These are phyloP conservation scores for Knipowitschia caucasica DNA, from an alignment of 2,797 vertebrate genomes.

Conservation along the genomic window DNA sequence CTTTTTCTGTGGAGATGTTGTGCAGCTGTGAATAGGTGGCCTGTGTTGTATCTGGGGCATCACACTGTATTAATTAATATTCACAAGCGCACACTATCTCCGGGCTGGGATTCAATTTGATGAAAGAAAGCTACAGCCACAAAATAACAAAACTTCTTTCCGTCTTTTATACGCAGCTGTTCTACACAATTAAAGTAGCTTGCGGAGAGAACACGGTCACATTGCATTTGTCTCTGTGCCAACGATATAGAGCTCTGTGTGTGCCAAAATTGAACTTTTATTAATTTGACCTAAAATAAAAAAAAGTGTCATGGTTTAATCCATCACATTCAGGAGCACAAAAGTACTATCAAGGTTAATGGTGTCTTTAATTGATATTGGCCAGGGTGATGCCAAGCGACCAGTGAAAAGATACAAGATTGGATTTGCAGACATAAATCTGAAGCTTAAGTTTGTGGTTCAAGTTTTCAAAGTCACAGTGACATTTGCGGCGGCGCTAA, in stretches of 20 bases:
- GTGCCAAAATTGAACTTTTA: slow-evolving; percentile 26
- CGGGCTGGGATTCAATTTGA: slow-evolving; percentile 26
- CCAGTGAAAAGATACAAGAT: background rate
- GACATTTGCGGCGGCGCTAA: slow-evolving; percentile 1
- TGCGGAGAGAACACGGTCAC: slow-evolving; percentile 29
- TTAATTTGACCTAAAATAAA: slow-evolving; percentile 19
- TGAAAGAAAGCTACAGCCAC: slow-evolving; percentile 1
- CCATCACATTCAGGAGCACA: background rate
- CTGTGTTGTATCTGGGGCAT: slow-evolving; percentile 29
- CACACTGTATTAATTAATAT: slow-evolving; percentile 28
- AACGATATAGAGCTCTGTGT: slow-evolving; percentile 16
- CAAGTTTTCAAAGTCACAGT: slow-evolving; percentile 6
- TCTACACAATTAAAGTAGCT: slow-evolving; percentile 35
- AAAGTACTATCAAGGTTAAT: slow-evolving; percentile 3
- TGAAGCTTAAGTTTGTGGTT: background rate
- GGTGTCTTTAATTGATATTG: slow-evolving; percentile 1
- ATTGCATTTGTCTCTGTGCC: slow-evolving; percentile 37
- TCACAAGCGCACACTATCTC: slow-evolving; percentile 25
- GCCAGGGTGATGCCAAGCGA: background rate
- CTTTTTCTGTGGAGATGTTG: slow-evolving; percentile 2
- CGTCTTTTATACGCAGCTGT: slow-evolving; percentile 30
- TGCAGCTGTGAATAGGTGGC: background rate
- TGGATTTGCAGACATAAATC: background rate
- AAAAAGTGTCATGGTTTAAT: background rate
- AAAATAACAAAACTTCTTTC: slow-evolving; percentile 21